Percentiles rank a stretch among this genome's conserved stretches.
phyloP scores from a whole-genome alignment of 2,797 vertebrate genomes.

The Philypnodon macrostomus region DNA sequence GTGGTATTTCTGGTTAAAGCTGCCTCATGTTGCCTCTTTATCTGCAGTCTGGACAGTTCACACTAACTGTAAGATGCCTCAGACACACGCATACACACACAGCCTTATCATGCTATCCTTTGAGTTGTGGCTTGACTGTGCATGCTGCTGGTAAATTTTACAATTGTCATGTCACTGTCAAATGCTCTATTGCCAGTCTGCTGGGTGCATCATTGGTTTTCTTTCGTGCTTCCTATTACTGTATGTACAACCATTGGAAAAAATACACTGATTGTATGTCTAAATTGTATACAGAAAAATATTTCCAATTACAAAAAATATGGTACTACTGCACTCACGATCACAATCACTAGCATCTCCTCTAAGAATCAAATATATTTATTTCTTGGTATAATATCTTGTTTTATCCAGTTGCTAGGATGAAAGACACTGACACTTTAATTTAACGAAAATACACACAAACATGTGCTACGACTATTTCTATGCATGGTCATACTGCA shows the following conservation, averaged over 20 bases:
- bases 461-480: too few species aligned
- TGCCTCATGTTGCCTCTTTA: slow-evolving; percentile 61
- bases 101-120: slow-evolving; percentile 20
- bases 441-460: too few species aligned
- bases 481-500: too few species aligned
- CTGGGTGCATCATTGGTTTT: not conserved
- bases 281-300: too few species aligned
- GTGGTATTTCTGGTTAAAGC: slow-evolving; percentile 51
- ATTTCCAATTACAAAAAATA: too few species aligned
- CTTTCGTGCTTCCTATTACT: not conserved
- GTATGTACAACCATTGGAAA: not conserved
- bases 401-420: too few species aligned
- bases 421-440: too few species aligned
- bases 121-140: slow-evolving; percentile 40
- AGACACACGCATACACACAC: slow-evolving; percentile 35
- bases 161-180: slow-evolving; percentile 19
- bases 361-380: too few species aligned
- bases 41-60: slow-evolving; percentile 36
- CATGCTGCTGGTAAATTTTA: slow-evolving; percentile 23
- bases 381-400: too few species aligned
- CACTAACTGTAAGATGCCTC: slow-evolving; percentile 19
- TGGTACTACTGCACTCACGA: too few species aligned
- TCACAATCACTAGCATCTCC: too few species aligned
- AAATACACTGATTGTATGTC: not conserved
- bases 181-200: not conserved